Conservation (phyloP, 2,113 vertebrate genomes). For the Otolemur garnettii region DNA sequence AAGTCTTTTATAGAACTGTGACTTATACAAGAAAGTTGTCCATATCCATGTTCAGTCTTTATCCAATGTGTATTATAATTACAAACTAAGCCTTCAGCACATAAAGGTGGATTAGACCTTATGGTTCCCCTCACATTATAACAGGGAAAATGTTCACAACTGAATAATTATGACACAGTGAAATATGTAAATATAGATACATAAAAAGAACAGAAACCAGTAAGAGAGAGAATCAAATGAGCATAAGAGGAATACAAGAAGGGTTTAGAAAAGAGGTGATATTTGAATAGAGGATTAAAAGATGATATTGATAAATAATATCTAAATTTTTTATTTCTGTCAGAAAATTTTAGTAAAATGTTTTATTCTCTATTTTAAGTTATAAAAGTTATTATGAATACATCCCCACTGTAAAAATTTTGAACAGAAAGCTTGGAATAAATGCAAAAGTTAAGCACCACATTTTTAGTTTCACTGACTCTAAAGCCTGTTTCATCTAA, state of each 20-base stretch:
- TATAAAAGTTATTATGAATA: not conserved
- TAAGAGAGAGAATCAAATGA: not conserved
- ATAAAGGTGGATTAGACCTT: not conserved
- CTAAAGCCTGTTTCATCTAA: not conserved
- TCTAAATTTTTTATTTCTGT: not conserved
- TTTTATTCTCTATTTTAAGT: conserved; percentile 3
- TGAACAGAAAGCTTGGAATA: not conserved
- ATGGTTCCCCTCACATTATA: not conserved
- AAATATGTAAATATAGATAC: not conserved
- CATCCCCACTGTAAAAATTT: not conserved
- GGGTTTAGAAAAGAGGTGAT: not conserved
- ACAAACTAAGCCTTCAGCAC: not conserved
- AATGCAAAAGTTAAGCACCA: not conserved
- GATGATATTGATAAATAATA: not conserved
- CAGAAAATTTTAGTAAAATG: not conserved
- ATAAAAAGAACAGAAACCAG: not conserved
- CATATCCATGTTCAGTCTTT: not conserved
- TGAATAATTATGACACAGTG: not conserved
- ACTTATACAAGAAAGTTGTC: not conserved
- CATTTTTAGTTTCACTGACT: not conserved
- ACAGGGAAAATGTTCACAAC: not conserved
- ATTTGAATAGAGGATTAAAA: conserved; percentile 56
- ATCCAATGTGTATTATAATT: not conserved
- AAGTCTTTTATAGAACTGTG: not conserved
- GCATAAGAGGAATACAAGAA: not conserved